Percentiles rank a stretch among this genome's conserved stretches.
Conservation (phyloP, 1,140 invertebrate species). For the Pemphigus obesinymphae region DNA sequence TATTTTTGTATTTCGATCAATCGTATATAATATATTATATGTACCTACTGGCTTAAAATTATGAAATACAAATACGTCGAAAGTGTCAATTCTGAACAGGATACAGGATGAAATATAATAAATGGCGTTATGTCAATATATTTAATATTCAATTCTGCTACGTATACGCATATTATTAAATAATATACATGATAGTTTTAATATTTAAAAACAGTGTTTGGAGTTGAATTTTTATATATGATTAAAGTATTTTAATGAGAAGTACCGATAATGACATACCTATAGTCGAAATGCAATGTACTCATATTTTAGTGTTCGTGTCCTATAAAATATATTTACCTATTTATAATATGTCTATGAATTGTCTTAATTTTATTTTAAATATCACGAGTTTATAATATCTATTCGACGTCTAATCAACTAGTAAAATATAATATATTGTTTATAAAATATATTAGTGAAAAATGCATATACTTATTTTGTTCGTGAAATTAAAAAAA, state of each 20-base stretch:
- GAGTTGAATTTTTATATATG: too few species aligned
- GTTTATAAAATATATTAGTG: background rate
- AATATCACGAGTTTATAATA: background rate
- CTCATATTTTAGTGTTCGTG: background rate
- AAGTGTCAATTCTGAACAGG: background rate
- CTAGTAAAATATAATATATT: background rate
- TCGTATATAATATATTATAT: background rate
- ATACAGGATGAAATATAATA: background rate
- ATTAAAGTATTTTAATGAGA: background rate
- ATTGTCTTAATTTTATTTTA: too few species aligned
- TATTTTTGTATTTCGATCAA: too few species aligned
- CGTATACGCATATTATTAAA: too few species aligned
- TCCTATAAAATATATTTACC: background rate
- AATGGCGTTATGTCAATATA: too few species aligned
- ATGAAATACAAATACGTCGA: background rate
- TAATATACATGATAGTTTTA: too few species aligned
- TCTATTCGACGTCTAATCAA: background rate
- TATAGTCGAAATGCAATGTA: background rate
- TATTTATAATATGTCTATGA: too few species aligned
- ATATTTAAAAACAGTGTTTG: too few species aligned
- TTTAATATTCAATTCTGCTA: too few species aligned
- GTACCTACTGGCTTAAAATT: background rate
- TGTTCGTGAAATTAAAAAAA: too few species aligned
- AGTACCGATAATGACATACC: background rate
- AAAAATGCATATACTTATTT: too few species aligned